A percentile compares a stretch with the other conserved stretches of the same genome.
Evolutionary conservation across 2,113 vertebrate species (phyloP).

Genomic region (Chrysemys picta): DNA sequence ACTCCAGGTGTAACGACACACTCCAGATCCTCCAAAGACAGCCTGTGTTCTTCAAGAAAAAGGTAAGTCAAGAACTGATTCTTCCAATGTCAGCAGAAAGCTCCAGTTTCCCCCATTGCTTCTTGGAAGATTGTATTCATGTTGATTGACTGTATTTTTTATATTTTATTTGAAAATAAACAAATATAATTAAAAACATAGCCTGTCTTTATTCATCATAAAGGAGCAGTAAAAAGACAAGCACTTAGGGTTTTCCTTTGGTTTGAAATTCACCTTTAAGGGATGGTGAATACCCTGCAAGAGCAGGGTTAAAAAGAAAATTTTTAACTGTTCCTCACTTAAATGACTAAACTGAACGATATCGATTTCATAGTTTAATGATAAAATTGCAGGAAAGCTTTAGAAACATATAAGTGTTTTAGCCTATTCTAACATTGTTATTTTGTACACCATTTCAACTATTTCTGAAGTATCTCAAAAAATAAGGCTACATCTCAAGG

Average conservation of each 20-base stretch:
- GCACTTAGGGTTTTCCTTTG: neutral
- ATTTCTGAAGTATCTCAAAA: neutral
- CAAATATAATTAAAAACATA: neutral
- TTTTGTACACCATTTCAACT: neutral
- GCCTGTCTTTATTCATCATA: neutral
- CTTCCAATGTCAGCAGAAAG: neutral
- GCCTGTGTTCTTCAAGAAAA: neutral
- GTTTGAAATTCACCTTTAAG: neutral
- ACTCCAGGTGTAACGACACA: neutral
- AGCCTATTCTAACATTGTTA: neutral
- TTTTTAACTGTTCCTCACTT: neutral
- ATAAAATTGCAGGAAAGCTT: neutral
- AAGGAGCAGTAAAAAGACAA: neutral
- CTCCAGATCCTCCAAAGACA: neutral
- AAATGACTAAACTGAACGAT: neutral
- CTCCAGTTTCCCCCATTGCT: neutral
- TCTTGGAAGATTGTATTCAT: neutral
- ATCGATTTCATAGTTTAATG: neutral
- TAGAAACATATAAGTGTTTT: neutral
- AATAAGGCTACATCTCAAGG: neutral
- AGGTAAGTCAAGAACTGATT: neutral
- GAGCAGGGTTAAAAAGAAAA: conserved; percentile 11
- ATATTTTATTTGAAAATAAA: neutral
- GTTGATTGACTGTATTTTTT: neutral
- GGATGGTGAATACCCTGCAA: conserved; percentile 8